phyloP scores from a whole-genome alignment of 2,888 invertebrate genomes.

The Pseudococcus viburni region DNA sequence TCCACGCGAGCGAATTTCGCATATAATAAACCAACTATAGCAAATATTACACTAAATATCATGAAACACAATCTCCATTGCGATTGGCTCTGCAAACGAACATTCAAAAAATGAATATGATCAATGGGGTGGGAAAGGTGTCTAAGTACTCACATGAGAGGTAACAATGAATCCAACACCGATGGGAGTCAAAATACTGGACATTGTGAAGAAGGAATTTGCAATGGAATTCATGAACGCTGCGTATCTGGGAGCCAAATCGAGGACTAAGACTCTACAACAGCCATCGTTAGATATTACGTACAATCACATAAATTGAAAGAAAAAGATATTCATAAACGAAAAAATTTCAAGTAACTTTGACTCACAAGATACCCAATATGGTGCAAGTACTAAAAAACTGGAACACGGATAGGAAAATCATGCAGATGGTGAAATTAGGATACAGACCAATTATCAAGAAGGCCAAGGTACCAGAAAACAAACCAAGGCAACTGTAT shows the following conservation, averaged over 20 bases:
- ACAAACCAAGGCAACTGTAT: background rate
- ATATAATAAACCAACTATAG: background rate
- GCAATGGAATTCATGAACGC: conserved; percentile 20
- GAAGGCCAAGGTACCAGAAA: conserved; percentile 1
- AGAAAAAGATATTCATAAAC: background rate
- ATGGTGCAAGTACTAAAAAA: conserved; percentile 11
- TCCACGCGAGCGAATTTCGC: background rate
- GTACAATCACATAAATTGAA: background rate
- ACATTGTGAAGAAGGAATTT: background rate
- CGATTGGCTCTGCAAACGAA: background rate
- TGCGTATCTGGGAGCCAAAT: conserved; percentile 23
- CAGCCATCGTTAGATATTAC: no score
- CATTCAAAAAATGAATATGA: background rate
- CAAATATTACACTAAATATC: background rate
- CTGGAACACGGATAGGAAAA: background rate
- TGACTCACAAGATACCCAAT: background rate
- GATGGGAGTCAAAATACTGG: conserved; percentile 32
- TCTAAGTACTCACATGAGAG: background rate
- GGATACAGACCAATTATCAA: background rate
- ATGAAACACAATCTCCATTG: conserved; percentile 34
- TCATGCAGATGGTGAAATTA: background rate
- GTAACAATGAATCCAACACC: background rate
- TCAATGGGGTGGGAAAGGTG: background rate
- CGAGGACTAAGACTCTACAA: conserved; percentile 8
- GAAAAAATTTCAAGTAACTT: background rate